Percentiles rank a stretch among this genome's conserved stretches.
Evolutionary conservation across 2,888 invertebrate genomes (phyloP).

Genomic region (Harpalus rufipes): DNA sequence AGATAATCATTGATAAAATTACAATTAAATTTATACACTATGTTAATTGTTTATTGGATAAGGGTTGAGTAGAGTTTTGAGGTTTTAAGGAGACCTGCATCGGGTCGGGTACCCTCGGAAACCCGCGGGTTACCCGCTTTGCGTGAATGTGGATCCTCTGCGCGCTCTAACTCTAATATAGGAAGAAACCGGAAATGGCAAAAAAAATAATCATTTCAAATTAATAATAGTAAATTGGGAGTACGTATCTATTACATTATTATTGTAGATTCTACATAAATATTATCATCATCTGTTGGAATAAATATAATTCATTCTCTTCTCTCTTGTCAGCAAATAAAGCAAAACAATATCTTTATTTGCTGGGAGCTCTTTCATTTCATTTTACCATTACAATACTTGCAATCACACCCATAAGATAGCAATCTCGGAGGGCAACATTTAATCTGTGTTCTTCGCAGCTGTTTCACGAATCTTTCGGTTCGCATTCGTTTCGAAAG

Average conservation of each 20-base stretch:
- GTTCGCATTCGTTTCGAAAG: not conserved
- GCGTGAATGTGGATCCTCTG: too few relatives aligned
- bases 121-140: too few relatives aligned
- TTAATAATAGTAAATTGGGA: too few relatives aligned
- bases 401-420: constrained; percentile 29
- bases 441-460: constrained; percentile 6
- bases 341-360: not conserved
- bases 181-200: too few relatives aligned
- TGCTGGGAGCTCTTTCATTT: constrained; percentile 1
- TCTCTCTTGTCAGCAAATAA: not conserved
- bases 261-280: too few relatives aligned
- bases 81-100: too few relatives aligned
- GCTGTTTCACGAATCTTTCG: not conserved
- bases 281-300: not conserved
- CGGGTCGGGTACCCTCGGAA: too few relatives aligned
- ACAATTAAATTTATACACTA: not conserved
- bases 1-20: not conserved
- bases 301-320: constrained; percentile 4
- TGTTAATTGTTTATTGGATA: too few relatives aligned
- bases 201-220: too few relatives aligned
- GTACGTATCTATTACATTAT: too few relatives aligned
- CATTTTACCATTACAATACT: constrained; percentile 23
- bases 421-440: constrained; percentile 11
- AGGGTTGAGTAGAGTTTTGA: too few relatives aligned
- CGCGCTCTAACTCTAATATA: too few relatives aligned